Evolutionary conservation across 2,113 vertebrate genomes (phyloP).

Genomic region (Hystrix cristata): DNA sequence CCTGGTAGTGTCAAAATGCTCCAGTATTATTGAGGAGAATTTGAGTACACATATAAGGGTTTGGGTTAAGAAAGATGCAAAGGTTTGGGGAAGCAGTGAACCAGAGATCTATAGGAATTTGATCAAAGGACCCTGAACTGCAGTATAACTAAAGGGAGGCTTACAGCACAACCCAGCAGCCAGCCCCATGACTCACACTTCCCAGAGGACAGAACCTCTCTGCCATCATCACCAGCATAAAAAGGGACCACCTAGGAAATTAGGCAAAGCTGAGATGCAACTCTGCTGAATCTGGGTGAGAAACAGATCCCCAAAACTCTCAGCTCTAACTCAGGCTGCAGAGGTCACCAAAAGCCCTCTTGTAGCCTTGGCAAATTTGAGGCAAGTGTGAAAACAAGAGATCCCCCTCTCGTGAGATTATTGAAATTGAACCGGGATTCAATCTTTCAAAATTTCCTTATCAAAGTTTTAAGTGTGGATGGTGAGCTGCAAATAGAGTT

Average conservation of each 20-base stretch:
- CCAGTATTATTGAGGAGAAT: not conserved
- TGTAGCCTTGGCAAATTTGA: not conserved
- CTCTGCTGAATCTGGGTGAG: not conserved
- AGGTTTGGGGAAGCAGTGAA: not conserved
- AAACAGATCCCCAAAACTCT: not conserved
- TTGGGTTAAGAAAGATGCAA: not conserved
- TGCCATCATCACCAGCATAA: not conserved
- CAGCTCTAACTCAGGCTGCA: not conserved
- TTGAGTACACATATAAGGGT: not conserved
- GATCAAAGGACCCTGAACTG: not conserved
- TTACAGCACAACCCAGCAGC: not conserved
- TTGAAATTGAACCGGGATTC: not conserved
- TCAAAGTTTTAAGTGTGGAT: not conserved
- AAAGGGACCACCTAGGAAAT: not conserved
- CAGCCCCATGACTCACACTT: not conserved
- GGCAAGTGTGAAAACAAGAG: not conserved
- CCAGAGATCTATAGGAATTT: not conserved
- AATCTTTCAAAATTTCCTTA: not conserved
- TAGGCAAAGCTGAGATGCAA: not conserved
- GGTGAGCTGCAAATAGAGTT: not conserved
- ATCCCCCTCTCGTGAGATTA: not conserved
- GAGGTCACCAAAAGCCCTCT: not conserved
- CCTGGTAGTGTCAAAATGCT: not conserved
- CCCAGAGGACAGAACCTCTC: no score
- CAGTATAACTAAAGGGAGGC: not conserved